phyloP scores from a whole-genome alignment of 2,888 invertebrate species.

The Caenorhabditis sp. region DNA sequence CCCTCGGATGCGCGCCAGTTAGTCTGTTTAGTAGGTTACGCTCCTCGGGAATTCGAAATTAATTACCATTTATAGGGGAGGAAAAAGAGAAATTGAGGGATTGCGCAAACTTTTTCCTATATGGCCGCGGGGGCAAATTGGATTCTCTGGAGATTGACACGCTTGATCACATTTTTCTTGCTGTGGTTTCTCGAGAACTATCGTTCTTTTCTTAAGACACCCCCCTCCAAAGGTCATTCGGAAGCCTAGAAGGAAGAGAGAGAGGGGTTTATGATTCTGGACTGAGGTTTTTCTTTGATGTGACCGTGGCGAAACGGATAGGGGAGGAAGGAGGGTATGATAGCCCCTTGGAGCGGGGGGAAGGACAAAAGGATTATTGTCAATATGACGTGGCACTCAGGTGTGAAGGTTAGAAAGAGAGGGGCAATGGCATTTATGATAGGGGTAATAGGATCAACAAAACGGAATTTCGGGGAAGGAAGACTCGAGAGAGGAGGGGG shows the following conservation, averaged over 20 bases:
- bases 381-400: slow-evolving; percentile 34
- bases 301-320: background rate
- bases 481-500: background rate
- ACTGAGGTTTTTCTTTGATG: slow-evolving; percentile 34
- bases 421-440: background rate
- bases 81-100: background rate
- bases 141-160: slow-evolving; percentile 50
- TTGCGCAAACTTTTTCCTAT: slow-evolving; percentile 20
- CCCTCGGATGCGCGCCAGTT: background rate
- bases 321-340: background rate
- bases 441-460: background rate
- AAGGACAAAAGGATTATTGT: slow-evolving; percentile 28
- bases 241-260: background rate
- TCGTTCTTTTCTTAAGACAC: background rate
- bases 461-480: background rate
- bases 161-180: slow-evolving; percentile 47
- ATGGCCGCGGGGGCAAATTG: slow-evolving; percentile 52
- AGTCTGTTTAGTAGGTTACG: slow-evolving; percentile 49
- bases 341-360: background rate
- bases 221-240: slow-evolving; percentile 37
- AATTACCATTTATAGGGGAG: slow-evolving; percentile 22
- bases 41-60: background rate
- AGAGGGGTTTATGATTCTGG: slow-evolving; percentile 32
- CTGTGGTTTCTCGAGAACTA: slow-evolving; percentile 32
- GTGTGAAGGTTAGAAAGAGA: slow-evolving; percentile 36